Percentiles rank a stretch among this genome's conserved stretches.
phyloP scores from a whole-genome alignment of 2,113 vertebrate genomes.

The Spea bombifrons region DNA sequence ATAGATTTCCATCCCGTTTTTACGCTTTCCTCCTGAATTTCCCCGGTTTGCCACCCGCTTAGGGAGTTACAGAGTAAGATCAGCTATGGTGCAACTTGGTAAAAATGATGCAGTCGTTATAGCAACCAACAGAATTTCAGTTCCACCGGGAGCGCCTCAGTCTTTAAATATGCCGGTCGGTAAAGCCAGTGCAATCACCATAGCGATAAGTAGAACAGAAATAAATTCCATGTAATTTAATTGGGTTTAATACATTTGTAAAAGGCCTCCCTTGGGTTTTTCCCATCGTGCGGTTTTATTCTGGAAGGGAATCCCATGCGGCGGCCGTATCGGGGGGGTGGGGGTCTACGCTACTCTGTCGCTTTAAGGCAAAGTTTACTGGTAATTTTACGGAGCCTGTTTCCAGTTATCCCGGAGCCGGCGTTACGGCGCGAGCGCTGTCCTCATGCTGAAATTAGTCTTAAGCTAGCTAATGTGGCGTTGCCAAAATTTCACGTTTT shows the following conservation, averaged over 20 bases:
- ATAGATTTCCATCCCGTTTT: too few relatives aligned
- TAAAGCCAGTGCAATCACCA: too few relatives aligned
- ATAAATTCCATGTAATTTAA: too few relatives aligned
- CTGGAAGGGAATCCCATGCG: background rate
- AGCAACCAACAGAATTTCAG: too few relatives aligned
- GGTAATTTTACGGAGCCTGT: conserved; percentile 86
- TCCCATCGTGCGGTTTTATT: conserved; percentile 27
- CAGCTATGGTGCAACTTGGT: too few relatives aligned
- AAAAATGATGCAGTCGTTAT: too few relatives aligned
- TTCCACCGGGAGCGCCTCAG: too few relatives aligned
- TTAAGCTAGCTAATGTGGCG: conserved; percentile 79
- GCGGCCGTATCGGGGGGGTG: conserved; percentile 47
- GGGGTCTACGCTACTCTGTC: conserved; percentile 59
- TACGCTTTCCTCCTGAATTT: too few relatives aligned
- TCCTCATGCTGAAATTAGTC: conserved; percentile 82
- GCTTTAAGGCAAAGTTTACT: conserved; percentile 75
- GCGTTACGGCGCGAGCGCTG: conserved; percentile 80
- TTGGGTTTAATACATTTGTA: background rate
- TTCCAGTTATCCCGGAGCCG: conserved; percentile 92
- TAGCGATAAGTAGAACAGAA: background rate
- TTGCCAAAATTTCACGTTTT: conserved; percentile 83
- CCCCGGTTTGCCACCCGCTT: too few relatives aligned
- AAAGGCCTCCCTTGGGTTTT: background rate
- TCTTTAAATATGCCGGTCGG: too few relatives aligned
- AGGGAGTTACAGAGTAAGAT: too few relatives aligned